phyloP scores from a whole-genome alignment of 2,888 invertebrate species.

The Eristalinus aeneus region DNA sequence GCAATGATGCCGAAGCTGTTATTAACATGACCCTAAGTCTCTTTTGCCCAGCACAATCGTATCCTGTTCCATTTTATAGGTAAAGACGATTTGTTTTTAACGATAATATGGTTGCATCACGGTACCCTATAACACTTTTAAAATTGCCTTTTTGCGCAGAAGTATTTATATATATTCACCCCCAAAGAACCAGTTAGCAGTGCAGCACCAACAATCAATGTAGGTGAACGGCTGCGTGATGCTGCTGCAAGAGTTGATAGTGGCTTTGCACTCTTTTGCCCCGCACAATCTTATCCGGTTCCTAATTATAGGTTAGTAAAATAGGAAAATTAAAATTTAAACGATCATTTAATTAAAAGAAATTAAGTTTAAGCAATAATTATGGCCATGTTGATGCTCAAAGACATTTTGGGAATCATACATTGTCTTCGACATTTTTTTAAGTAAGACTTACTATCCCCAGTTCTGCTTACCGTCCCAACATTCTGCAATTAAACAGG shows the following conservation, averaged over 20 bases:
- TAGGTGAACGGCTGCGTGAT: constrained; percentile 84
- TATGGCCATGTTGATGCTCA: no score
- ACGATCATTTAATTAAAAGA: no score
- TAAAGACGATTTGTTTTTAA: constrained; percentile 75
- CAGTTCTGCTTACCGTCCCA: no score
- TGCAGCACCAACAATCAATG: constrained; percentile 85
- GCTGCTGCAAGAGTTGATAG: constrained; percentile 80
- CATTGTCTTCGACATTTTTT: neutral
- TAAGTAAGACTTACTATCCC: neutral
- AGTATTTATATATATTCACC: neutral
- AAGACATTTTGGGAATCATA: neutral
- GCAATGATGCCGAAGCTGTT: constrained; percentile 82
- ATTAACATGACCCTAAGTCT: constrained; percentile 83
- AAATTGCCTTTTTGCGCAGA: no score
- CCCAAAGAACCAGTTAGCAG: constrained; percentile 81
- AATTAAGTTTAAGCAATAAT: no score
- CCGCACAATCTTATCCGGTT: constrained; percentile 88
- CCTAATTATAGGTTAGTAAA: constrained; percentile 85
- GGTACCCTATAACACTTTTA: neutral
- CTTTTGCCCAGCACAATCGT: constrained; percentile 89
- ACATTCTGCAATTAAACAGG: constrained; percentile 66
- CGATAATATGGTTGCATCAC: neutral
- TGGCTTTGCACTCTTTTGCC: constrained; percentile 86
- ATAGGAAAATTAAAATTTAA: no score
- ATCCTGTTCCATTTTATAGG: constrained; percentile 84